These are phyloP conservation scores for Gallinago jamesoni DNA, from an alignment of 2,113 vertebrate genomes.

Conservation along the genomic window DNA sequence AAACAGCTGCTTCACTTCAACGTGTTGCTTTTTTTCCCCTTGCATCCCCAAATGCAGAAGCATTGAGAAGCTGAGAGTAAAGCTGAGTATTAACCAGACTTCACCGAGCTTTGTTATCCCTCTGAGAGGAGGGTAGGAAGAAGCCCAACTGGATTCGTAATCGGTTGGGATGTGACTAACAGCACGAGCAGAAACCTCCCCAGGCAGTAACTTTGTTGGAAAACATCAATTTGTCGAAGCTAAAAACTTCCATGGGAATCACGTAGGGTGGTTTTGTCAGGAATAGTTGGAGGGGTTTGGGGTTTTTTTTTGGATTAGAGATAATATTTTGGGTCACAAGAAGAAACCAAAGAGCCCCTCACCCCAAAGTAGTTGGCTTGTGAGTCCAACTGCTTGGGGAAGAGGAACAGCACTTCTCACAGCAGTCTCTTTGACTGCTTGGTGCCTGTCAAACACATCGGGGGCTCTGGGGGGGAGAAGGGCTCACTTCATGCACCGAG, in stretches of 20 bases:
- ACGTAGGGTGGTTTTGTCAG: background rate
- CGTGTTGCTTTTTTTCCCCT: background rate
- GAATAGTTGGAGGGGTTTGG: background rate
- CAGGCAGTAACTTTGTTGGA: background rate
- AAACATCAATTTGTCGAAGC: background rate
- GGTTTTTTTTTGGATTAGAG: background rate
- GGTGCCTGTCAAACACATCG: background rate
- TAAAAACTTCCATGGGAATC: background rate
- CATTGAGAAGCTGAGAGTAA: conserved; percentile 8
- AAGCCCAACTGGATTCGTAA: conserved; percentile 14
- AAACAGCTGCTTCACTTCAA: background rate
- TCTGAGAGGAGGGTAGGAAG: background rate
- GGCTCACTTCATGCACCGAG: fast-evolving
- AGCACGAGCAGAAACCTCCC: background rate
- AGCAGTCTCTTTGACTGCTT: background rate
- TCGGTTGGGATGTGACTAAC: conserved; percentile 1
- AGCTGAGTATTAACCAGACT: conserved; percentile 8
- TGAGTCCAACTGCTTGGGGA: background rate
- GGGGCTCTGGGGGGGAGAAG: background rate
- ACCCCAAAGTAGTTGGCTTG: fast-evolving
- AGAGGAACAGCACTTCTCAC: background rate
- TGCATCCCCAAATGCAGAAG: background rate
- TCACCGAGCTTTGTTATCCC: background rate
- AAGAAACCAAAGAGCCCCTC: background rate
- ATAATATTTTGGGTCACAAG: background rate